Base-by-base conservation (phyloP, 2,113 vertebrate genomes). In the Dendropsophus ebraccatus region DNA sequence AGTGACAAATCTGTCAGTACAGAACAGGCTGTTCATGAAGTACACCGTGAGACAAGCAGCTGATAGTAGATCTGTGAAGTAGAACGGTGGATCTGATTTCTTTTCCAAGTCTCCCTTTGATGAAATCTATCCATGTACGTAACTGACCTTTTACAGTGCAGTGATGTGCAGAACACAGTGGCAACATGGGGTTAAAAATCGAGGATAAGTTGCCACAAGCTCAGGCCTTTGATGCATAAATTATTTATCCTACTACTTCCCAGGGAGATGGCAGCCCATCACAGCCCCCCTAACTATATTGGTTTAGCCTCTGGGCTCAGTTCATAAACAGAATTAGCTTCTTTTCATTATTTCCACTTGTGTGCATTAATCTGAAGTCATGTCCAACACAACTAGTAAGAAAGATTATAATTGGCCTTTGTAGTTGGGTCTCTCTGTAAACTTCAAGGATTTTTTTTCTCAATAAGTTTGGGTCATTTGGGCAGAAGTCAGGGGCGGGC, bases 301-400 rank as follows among this genome's bases (percentile, higher is more conserved):
- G 85, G 85, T 87, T 87, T 87, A 87, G 85, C 85, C 85, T 87
- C 85, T 87, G 85, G 85, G 85, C 85, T 81, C 54, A 62, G 85
- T 87, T 87, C 85, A 87, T 87, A 87, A 87, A 87, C 85, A 87
- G 85, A 87, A 87, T 87, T 87, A 87, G 85, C 78, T 87, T 87
- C 85, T 87, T 87, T 87, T 87, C 85, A 87, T 87, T 87, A 87
- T 87, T 87, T 81, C 69, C 85, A 87, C 85, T 81, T 81, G 85
- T 87, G 85, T 81, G 85, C 77, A 81, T 74, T 87, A 87, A 81
- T 87, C 77, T 87, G 67, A 87, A 87, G 78, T 87, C 85, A 65
- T 87, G 85, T 87, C 85, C 85, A 74, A 81, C 77, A 74, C 85
- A 87, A 87, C 77, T 87, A 87, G 85, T 74, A 80, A 87, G 85